A percentile compares a stretch with the other conserved stretches of the same genome.
phyloP scores from a whole-genome alignment of 2,113 vertebrate species.

The Ptilonorhynchus violaceus region DNA sequence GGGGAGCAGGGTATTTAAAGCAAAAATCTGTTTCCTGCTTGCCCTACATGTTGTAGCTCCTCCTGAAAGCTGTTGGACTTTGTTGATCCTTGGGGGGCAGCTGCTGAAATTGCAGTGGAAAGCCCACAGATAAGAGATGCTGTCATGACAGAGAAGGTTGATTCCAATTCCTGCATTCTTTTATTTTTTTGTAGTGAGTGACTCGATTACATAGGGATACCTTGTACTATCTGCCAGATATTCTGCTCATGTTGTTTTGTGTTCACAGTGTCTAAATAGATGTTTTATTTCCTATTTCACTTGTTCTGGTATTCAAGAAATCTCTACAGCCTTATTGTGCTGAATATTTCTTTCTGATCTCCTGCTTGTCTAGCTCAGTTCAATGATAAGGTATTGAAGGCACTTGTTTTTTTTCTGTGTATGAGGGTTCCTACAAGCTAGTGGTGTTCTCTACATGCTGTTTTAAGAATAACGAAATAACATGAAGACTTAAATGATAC shows the following conservation, averaged over 20 bases:
- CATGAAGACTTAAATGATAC: not conserved
- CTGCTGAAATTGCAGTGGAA: not conserved
- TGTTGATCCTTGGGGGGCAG: not conserved
- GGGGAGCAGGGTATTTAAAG: not conserved
- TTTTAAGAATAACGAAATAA: not conserved
- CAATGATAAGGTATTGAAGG: not conserved
- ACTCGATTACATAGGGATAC: not conserved
- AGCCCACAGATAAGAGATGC: not conserved
- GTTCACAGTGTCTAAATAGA: not conserved
- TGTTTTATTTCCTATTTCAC: not conserved
- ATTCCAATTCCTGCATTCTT: not conserved
- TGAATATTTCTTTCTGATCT: not conserved
- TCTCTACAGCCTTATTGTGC: not conserved
- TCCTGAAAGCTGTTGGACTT: not conserved
- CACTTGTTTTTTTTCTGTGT: not conserved
- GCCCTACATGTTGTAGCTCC: not conserved
- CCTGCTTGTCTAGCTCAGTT: not conserved
- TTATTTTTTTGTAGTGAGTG: not conserved
- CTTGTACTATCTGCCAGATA: not conserved
- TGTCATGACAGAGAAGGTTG: not conserved
- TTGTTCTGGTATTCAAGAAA: not conserved
- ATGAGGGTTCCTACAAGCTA: not conserved
- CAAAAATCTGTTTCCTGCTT: not conserved
- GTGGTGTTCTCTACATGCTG: not conserved
- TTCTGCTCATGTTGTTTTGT: not conserved